Base-by-base conservation (phyloP, 2,113 vertebrate species). In the Meleagris gallopavo region DNA sequence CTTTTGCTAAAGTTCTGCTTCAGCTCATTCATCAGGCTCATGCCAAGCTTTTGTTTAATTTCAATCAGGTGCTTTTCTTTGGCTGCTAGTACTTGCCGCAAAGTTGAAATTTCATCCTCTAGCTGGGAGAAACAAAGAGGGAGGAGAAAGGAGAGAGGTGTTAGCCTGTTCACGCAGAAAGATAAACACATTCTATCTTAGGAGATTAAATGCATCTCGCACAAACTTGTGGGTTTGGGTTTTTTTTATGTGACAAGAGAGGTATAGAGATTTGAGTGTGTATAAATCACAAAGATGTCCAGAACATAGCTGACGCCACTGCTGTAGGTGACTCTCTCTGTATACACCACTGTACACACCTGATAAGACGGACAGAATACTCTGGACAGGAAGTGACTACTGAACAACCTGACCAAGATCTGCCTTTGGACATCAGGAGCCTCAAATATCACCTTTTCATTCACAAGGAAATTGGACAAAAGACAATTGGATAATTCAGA, bases 31-130 rank as follows among this genome's bases (percentile, higher is more conserved):
- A 99, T 97, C 90, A 99, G 95, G 52, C 95, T 98, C 96, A 99
- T 93, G 91, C 99, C 99, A 82, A 99, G 98, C 62, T 99, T 99
- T 97, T 99, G 98, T 93, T 98, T 99, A 91, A 99, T 98, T 82
- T 99, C 99, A 4, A 97, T 95, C 17, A 99, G 98, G 87, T 98
- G 99, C 95, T 98, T 99, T 97, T 99, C 99, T 97, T 99, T 99
- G 32, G 99, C 99, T 55, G 97, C 97, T 95, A 99, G 95, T 71
- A 99, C 99, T 98, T 99, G 99, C 78, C 97, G 98, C 96, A 99
- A 86, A 38, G 99, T 99, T 76, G 97, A 97, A 92, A 99, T 99
- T 98, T 99, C 99, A 89, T 99, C 99, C 85, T 99, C 99, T 86
- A 99, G 97, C 99, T 99, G 77, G 79, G 91, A 50, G n/a, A 55